A percentile compares a stretch with the other conserved stretches of the same genome.
Evolutionary conservation across 2,888 invertebrate species (phyloP).

Genomic region (Ormyrus rosae): DNA sequence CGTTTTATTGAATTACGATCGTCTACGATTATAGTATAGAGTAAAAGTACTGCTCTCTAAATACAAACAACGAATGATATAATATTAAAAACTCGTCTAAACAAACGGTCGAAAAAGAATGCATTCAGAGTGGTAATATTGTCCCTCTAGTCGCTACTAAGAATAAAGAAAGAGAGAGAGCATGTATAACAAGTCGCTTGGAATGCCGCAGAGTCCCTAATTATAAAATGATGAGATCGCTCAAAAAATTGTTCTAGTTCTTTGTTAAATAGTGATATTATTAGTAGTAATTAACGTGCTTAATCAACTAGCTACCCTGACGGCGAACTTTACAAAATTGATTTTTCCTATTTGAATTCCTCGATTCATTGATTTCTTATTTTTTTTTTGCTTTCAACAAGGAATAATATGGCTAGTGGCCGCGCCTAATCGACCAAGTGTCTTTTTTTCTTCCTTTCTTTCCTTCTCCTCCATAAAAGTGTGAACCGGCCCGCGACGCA

Average conservation of each 20-base stretch:
- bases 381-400: neutral
- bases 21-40: too few species aligned
- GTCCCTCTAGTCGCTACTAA: neutral
- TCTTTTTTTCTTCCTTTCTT: neutral
- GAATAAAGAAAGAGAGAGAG: conserved; percentile 26
- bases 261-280: conserved; percentile 44
- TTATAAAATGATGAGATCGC: conserved; percentile 40
- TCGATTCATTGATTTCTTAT: neutral
- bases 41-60: too few species aligned
- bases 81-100: too few species aligned
- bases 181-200: conserved; percentile 14
- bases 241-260: conserved; percentile 4
- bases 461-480: conserved; percentile 1
- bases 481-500: neutral
- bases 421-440: conserved; percentile 31
- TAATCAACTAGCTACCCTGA: conserved; percentile 57
- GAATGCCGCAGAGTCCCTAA: conserved; percentile 45
- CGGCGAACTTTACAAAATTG: conserved; percentile 57
- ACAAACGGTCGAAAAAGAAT: neutral
- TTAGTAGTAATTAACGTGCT: conserved; percentile 52
- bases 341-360: conserved; percentile 43
- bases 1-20: too few species aligned
- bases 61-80: too few species aligned
- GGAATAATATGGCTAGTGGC: conserved; percentile 37
- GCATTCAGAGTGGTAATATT: neutral